These are phyloP conservation scores for Jacana jacana DNA, from an alignment of 2,113 vertebrate genomes.

Conservation along the genomic window DNA sequence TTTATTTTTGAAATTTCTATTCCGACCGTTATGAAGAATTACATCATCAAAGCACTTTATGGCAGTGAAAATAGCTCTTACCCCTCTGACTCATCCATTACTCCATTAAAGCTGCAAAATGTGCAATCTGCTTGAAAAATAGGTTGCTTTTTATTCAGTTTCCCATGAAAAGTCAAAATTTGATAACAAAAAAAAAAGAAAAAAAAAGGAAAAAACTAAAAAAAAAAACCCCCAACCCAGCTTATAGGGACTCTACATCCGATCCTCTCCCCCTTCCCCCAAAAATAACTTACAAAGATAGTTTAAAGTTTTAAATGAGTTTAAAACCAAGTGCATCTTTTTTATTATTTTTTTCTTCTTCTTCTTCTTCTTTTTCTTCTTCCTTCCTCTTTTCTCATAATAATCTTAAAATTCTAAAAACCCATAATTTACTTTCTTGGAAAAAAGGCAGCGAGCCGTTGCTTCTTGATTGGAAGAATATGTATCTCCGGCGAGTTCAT, in stretches of 20 bases:
- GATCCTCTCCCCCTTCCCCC: constrained; percentile 55
- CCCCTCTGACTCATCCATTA: constrained; percentile 77
- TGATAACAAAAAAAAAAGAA: constrained; percentile 59
- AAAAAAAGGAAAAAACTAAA: neutral
- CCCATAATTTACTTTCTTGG: constrained; percentile 90
- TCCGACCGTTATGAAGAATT: constrained; percentile 79
- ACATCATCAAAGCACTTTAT: constrained; percentile 85
- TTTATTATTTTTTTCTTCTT: constrained; percentile 12
- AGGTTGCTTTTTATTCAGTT: constrained; percentile 81
- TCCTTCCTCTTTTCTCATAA: constrained; percentile 46
- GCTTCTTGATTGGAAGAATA: constrained; percentile 98
- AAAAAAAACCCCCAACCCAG: constrained; percentile 11
- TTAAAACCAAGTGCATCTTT: constrained; percentile 81
- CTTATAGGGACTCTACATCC: constrained; percentile 71
- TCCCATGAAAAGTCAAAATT: constrained; percentile 80
- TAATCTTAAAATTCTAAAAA: constrained; percentile 80
- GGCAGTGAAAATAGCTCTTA: constrained; percentile 85
- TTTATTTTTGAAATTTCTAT: constrained; percentile 85
- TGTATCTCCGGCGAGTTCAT: constrained; percentile 98
- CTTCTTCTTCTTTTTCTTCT: neutral
- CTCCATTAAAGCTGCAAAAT: constrained; percentile 87
- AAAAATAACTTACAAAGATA: constrained; percentile 85
- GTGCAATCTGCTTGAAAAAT: constrained; percentile 86
- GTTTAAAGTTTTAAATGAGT: constrained; percentile 79
- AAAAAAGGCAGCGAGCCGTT: constrained; percentile 93